phyloP scores from a whole-genome alignment of 2,888 invertebrate genomes.

The Napeogenes inachia region DNA sequence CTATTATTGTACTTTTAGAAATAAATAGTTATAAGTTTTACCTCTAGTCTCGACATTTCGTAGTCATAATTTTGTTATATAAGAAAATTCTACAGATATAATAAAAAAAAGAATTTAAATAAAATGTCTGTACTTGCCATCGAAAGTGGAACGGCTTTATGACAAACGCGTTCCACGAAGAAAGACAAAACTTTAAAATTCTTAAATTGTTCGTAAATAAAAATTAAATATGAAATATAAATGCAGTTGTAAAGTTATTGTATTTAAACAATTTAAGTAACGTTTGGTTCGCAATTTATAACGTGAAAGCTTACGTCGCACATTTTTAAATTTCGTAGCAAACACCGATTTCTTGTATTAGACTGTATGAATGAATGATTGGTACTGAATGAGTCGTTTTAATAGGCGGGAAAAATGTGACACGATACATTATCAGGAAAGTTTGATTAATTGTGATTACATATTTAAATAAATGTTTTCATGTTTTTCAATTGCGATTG shows the following conservation, averaged over 20 bases:
- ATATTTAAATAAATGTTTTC: neutral
- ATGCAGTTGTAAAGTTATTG: slow-evolving; percentile 32
- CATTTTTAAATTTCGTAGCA: slow-evolving; percentile 54
- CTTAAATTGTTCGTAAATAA: slow-evolving; percentile 31
- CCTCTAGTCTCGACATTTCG: slow-evolving; percentile 68
- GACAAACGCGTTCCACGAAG: slow-evolving; percentile 3
- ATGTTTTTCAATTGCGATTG: neutral
- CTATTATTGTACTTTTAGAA: slow-evolving; percentile 39
- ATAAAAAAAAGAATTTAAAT: neutral
- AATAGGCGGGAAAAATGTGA: neutral
- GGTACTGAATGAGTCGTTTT: slow-evolving; percentile 17
- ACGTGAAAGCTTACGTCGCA: slow-evolving; percentile 61
- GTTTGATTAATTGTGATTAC: neutral
- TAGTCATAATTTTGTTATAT: slow-evolving; percentile 61
- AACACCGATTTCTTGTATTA: slow-evolving; percentile 46
- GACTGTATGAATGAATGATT: slow-evolving; percentile 14
- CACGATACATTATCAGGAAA: neutral
- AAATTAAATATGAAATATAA: slow-evolving; percentile 33
- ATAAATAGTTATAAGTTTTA: slow-evolving; percentile 55
- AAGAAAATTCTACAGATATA: slow-evolving; percentile 18
- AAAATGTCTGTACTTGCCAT: slow-evolving; percentile 8
- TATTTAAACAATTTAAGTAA: slow-evolving; percentile 23
- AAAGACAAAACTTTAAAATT: neutral
- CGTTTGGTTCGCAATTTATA: slow-evolving; percentile 45
- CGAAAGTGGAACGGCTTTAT: neutral